phyloP scores from a whole-genome alignment of 2,888 invertebrate genomes.

The Drosophila pegasa region DNA sequence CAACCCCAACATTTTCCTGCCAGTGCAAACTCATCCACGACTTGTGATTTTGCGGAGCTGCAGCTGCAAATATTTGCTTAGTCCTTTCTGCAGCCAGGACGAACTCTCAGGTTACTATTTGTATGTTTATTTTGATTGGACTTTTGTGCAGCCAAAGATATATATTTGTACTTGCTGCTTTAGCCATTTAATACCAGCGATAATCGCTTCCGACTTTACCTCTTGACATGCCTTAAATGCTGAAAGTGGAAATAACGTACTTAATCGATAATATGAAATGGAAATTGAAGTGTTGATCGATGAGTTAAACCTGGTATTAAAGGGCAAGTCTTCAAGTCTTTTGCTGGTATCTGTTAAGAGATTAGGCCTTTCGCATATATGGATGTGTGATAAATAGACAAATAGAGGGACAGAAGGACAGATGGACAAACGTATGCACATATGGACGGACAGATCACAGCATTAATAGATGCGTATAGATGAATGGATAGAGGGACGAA shows the following conservation, averaged over 20 bases:
- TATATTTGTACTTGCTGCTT: constrained; percentile 21
- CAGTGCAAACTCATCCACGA: constrained; percentile 38
- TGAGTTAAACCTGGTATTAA: no score
- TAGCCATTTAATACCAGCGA: constrained; percentile 38
- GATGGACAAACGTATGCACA: no score
- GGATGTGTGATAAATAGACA: no score
- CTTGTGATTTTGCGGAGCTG: constrained; percentile 61
- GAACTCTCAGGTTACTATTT: constrained; percentile 37
- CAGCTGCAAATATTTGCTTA: constrained; percentile 74
- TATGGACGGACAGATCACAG: no score
- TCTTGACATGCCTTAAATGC: background rate
- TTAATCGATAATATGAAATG: background rate
- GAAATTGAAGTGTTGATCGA: background rate
- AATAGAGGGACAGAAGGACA: no score
- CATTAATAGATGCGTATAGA: no score
- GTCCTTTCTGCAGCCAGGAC: constrained; percentile 60
- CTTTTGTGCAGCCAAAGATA: constrained; percentile 33
- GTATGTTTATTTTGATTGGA: constrained; percentile 64
- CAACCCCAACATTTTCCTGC: constrained; percentile 22
- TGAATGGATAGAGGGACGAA: no score
- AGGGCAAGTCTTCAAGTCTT: no score
- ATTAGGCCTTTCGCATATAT: no score
- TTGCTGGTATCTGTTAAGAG: no score
- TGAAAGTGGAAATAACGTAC: background rate
- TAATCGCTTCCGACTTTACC: background rate